A percentile compares a stretch with the other conserved stretches of the same genome.
Evolutionary conservation across 1,140 invertebrate genomes (phyloP).

Genomic region (Nylanderia fulva): DNA sequence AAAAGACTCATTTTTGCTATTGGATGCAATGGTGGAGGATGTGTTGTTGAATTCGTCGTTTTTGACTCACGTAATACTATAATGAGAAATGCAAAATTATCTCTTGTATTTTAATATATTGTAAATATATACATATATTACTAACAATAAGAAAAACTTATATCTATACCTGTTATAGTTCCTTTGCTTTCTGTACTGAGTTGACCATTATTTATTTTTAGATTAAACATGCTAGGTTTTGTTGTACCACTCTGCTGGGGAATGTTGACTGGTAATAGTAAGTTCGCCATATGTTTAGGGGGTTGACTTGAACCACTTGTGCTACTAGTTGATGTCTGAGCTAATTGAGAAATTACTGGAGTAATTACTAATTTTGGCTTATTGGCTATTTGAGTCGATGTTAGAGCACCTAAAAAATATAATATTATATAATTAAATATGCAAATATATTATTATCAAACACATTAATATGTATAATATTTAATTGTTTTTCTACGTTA

Average conservation of each 20-base stretch:
- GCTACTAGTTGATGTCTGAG: conserved; percentile 83
- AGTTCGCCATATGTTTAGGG: conserved; percentile 84
- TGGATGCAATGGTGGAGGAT: conserved; percentile 84
- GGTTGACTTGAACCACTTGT: conserved; percentile 81
- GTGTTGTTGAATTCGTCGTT: conserved; percentile 79
- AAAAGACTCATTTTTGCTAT: conserved; percentile 83
- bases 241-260: conserved; percentile 79
- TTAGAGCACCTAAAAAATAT: conserved; percentile 72
- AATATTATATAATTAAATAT: neutral
- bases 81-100: conserved; percentile 60
- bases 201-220: conserved; percentile 87
- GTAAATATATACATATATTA: neutral
- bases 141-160: neutral
- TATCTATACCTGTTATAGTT: conserved; percentile 84
- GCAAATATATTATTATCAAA: neutral
- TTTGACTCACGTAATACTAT: conserved; percentile 84
- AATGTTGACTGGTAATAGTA: conserved; percentile 85
- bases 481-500: conserved; percentile 7
- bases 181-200: conserved; percentile 84
- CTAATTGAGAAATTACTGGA: conserved; percentile 82
- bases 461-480: neutral
- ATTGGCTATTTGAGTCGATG: conserved; percentile 80
- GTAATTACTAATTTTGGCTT: conserved; percentile 86
- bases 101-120: neutral
- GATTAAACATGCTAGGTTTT: conserved; percentile 86